Conservation (phyloP, 2,113 vertebrate genomes). For the Bujurquina vittata region DNA sequence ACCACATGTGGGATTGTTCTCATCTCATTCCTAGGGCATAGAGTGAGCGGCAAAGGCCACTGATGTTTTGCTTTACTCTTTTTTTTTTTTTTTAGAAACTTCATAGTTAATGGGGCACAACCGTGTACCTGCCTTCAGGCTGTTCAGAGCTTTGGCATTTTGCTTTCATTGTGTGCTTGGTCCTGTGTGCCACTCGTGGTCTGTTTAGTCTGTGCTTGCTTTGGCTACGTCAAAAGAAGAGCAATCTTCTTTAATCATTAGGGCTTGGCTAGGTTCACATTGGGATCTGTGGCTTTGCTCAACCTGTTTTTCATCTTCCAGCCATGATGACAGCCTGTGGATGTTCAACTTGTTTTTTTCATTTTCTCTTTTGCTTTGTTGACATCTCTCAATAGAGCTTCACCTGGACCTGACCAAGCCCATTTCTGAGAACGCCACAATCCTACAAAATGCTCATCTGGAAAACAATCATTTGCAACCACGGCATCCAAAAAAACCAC, state of each 20-base stretch:
- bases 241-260: constrained; percentile 57
- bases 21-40: constrained; percentile 15
- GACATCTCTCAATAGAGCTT: not conserved
- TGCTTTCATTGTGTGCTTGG: constrained; percentile 38
- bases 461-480: constrained; percentile 33
- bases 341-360: not conserved
- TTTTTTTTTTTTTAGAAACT: constrained; percentile 20
- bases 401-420: constrained; percentile 25
- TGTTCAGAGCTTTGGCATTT: constrained; percentile 50
- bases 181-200: constrained; percentile 48
- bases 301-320: constrained; percentile 41
- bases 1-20: constrained; percentile 35
- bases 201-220: constrained; percentile 61
- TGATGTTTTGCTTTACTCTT: constrained; percentile 25
- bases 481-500: not conserved
- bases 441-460: constrained; percentile 10
- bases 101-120: constrained; percentile 52
- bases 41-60: constrained; percentile 19
- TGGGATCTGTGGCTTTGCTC: constrained; percentile 24
- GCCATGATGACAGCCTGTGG: constrained; percentile 5
- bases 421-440: constrained; percentile 38
- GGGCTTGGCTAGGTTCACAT: constrained; percentile 35
- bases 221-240: constrained; percentile 27
- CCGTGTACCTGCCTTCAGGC: constrained; percentile 51
- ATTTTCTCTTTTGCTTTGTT: constrained; percentile 6